Evolutionary conservation across 2,888 invertebrate species (phyloP).

Genomic region (Parnassius mnemosyne): DNA sequence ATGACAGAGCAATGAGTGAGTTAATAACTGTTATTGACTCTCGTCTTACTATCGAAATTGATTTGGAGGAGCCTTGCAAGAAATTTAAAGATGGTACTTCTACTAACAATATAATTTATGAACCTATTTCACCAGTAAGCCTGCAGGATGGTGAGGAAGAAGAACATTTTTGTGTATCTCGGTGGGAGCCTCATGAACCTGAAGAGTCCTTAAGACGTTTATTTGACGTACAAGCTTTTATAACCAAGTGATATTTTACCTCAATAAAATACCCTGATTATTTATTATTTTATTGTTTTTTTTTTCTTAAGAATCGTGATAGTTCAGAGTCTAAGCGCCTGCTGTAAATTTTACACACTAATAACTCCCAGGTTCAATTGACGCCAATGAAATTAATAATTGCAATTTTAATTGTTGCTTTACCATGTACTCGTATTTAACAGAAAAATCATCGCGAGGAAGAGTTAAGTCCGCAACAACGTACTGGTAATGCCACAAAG

Average conservation of each 20-base stretch:
- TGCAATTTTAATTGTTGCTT: no score
- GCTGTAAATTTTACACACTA: no score
- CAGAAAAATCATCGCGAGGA: no score
- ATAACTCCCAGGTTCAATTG: no score
- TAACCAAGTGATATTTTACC: conserved; percentile 10
- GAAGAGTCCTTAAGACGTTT: conserved; percentile 27
- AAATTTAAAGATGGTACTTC: conserved; percentile 17
- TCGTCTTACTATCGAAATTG: conserved; percentile 34
- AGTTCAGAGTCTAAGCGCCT: no score
- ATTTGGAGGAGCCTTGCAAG: conserved; percentile 11
- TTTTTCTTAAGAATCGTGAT: background rate
- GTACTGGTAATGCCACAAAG: no score
- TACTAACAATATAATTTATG: conserved; percentile 40
- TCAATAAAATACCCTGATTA: no score
- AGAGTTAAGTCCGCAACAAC: no score
- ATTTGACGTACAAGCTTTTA: conserved; percentile 27
- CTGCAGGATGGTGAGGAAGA: conserved; percentile 31
- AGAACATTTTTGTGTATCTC: conserved; percentile 10
- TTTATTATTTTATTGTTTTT: no score
- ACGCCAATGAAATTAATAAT: no score
- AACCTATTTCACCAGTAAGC: conserved; percentile 59
- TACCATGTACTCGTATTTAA: no score
- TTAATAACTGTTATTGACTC: conserved; percentile 45
- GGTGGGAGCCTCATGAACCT: conserved; percentile 26
- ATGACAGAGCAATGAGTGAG: conserved; percentile 44